Base-by-base conservation (phyloP, 2,113 vertebrate genomes). In the Vidua chalybeata region DNA sequence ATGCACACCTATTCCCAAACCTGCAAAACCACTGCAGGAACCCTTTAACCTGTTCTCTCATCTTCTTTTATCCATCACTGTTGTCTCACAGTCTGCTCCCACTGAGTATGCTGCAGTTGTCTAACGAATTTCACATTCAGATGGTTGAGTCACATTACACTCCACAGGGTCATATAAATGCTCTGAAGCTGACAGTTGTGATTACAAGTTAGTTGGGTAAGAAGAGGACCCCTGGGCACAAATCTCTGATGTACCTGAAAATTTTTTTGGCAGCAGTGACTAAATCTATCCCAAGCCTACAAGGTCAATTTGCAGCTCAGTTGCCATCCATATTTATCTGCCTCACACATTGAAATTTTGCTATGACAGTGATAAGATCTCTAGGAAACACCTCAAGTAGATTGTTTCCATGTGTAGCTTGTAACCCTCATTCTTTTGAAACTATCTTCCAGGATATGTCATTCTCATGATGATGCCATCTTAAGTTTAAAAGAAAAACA, bases 181-280 rank as follows among this genome's bases (percentile, higher is more conserved):
- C 90, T 96, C 93, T 87, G 88, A 94, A 95, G 74, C 87, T 97
- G 93, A 96, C 96, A 96, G 72, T 77, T 96, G 87, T 94, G 96
- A 96, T 97, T 97, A 97, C 93, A 96, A 95, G 94, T 96, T 96
- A 94, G 94, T 95, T 97, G 88, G 79, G 92, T 78, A 96, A 94
- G 85, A 90, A 92, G 88, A 92, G 90, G 83, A 96, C 94, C 94
- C 90, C 92, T 92, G 92, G 94, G 93, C 64, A 78, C 88, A 93
- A 96, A 94, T 97, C 93, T 96, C 95, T 90, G 90, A 92, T 84
- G 92, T 92, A 97, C 94, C 95, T 96, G 95, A 96, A 96, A 86
- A 90, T 94, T 93, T 81, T 93, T 96, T 96, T 94, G 87, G 92
- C 94, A 96, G 85, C 90, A 92, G 68, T 49, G 76, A 89, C 92